Evolutionary conservation across 2,888 invertebrate species (phyloP).

Genomic region (Rotaria magnacalcarata): DNA sequence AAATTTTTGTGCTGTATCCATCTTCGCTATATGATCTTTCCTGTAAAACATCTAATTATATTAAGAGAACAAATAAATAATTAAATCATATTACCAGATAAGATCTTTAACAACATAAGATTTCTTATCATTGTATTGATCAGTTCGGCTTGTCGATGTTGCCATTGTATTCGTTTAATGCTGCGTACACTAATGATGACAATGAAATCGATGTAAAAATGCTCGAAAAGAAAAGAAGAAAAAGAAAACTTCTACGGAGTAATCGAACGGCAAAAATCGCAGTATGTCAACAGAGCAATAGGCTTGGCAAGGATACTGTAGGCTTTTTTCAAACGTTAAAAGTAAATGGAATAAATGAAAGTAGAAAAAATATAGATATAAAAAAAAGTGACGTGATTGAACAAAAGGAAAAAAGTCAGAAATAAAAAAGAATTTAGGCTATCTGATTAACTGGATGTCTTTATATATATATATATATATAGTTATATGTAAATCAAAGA

Average conservation of each 20-base stretch:
- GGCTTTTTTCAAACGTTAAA: neutral
- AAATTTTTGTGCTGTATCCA: conserved; percentile 31
- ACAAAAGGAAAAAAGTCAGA: neutral
- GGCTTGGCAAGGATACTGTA: neutral
- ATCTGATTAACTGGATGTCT: neutral
- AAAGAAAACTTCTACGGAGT: neutral
- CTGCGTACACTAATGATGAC: neutral
- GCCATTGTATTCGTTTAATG: neutral
- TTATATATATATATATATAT: neutral
- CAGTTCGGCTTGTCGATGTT: conserved; percentile 2
- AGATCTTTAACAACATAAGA: conserved; percentile 43
- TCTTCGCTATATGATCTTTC: conserved; percentile 42
- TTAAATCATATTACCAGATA: conserved; percentile 36
- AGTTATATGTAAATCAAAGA: neutral
- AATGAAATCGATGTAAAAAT: neutral
- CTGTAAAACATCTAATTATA: neutral
- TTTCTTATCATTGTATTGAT: conserved; percentile 39
- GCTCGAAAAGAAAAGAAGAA: neutral
- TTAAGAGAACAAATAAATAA: neutral
- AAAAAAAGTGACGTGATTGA: neutral
- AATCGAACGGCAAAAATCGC: neutral
- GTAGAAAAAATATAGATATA: neutral
- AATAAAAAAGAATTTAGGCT: neutral
- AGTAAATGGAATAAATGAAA: neutral
- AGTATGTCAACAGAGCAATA: neutral